Conservation (phyloP, 2,113 vertebrate genomes). For the Eira barbara region DNA sequence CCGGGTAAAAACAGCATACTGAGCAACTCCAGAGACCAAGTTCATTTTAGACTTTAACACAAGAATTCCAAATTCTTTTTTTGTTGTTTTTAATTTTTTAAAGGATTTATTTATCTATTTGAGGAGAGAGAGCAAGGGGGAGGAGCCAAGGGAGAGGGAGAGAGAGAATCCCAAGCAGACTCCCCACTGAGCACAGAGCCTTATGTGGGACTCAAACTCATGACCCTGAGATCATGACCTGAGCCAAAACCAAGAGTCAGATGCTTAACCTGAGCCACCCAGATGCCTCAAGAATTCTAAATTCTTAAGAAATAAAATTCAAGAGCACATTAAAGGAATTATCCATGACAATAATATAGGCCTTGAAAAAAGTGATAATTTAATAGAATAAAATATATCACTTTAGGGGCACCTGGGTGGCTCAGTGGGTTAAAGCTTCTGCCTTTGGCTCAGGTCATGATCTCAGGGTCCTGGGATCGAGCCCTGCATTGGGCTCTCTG, state of each 20-base stretch:
- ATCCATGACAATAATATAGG: background rate
- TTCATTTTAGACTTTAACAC: background rate
- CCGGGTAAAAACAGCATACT: background rate
- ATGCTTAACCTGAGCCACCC: background rate
- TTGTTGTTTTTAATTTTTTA: background rate
- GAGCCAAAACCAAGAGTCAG: background rate
- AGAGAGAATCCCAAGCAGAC: background rate
- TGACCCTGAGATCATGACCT: background rate
- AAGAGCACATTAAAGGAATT: background rate
- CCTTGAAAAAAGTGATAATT: background rate
- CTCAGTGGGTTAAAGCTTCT: too few species aligned
- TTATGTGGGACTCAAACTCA: background rate
- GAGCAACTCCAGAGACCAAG: background rate
- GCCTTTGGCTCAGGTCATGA: too few species aligned
- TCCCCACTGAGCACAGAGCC: background rate
- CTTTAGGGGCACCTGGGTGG: too few species aligned
- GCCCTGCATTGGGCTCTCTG: too few species aligned
- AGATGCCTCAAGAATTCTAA: background rate
- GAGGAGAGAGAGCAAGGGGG: background rate
- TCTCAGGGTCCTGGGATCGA: too few species aligned
- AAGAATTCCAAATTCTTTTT: background rate
- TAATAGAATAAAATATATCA: background rate
- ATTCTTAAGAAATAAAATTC: conserved; percentile 3
- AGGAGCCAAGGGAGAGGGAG: background rate
- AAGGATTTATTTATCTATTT: background rate